Percentiles rank a stretch among this genome's conserved stretches.
These are phyloP conservation scores for Addax nasomaculatus DNA, from an alignment of 2,113 vertebrate genomes.

Conservation along the genomic window DNA sequence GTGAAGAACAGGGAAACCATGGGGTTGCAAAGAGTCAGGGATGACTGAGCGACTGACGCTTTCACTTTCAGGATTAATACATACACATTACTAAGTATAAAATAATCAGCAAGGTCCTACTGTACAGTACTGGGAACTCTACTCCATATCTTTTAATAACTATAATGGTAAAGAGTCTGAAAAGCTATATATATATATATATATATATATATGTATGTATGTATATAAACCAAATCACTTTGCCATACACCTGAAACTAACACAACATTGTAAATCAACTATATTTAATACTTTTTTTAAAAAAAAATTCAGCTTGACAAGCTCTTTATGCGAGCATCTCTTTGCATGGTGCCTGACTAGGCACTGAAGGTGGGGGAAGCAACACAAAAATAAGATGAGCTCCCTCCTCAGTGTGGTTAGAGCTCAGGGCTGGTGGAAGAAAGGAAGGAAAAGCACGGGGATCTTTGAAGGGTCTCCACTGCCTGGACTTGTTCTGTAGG, in stretches of 20 bases:
- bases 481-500: not conserved
- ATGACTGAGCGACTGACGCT: accelerated
- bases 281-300: not conserved
- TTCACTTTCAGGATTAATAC: not conserved
- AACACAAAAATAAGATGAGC: not conserved
- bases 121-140: not conserved
- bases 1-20: not conserved
- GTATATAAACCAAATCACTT: not conserved
- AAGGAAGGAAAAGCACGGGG: not conserved
- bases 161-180: not conserved
- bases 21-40: not conserved
- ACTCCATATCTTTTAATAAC: not conserved
- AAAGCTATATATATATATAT: not conserved
- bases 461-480: not conserved
- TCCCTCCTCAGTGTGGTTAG: not conserved
- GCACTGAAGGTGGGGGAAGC: not conserved
- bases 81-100: not conserved
- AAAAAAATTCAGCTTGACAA: not conserved
- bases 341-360: not conserved
- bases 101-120: not conserved
- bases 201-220: not conserved
- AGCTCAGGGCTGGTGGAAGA: not conserved
- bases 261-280: not conserved
- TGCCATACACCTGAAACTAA: not conserved
- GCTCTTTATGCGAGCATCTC: not conserved